phyloP scores from a whole-genome alignment of 2,888 invertebrate species.

The Linyphia triangularis region DNA sequence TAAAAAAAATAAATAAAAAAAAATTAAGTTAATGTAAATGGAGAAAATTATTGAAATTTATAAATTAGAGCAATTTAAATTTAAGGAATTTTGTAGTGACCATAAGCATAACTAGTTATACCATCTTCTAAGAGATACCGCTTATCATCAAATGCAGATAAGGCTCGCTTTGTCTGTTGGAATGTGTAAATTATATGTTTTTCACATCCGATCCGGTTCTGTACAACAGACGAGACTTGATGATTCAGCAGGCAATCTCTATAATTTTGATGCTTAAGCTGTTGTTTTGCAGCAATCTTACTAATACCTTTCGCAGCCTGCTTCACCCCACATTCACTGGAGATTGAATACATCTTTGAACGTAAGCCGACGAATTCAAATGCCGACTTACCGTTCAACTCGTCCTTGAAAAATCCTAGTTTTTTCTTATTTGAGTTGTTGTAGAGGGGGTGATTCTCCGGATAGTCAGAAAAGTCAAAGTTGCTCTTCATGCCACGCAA shows the following conservation, averaged over 20 bases:
- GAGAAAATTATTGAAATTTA: too few species aligned
- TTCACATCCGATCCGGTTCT: slow-evolving; percentile 27
- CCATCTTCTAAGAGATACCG: slow-evolving; percentile 3
- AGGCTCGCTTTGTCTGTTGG: background rate
- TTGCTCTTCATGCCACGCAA: slow-evolving; percentile 43
- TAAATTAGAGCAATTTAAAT: too few species aligned
- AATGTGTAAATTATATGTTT: slow-evolving; percentile 41
- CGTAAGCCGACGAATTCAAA: slow-evolving; percentile 77
- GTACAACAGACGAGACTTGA: background rate
- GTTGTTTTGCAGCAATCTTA: slow-evolving; percentile 14
- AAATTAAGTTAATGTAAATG: too few species aligned
- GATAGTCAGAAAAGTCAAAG: too few species aligned
- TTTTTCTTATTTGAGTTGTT: slow-evolving; percentile 77
- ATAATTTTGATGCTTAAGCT: slow-evolving; percentile 18
- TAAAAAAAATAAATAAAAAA: too few species aligned
- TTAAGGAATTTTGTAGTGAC: background rate
- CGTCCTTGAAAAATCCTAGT: slow-evolving; percentile 78
- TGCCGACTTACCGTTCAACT: slow-evolving; percentile 76
- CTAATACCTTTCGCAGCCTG: slow-evolving; percentile 43
- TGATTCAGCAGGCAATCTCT: slow-evolving; percentile 24
- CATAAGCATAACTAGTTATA: background rate
- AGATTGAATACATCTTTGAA: slow-evolving; percentile 64
- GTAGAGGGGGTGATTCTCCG: too few species aligned
- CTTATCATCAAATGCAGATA: slow-evolving; percentile 64
- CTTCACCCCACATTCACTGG: background rate